Evolutionary conservation across 23 tunicate genomes (phyloP).

Genomic region (Trididemnum miniatum): DNA sequence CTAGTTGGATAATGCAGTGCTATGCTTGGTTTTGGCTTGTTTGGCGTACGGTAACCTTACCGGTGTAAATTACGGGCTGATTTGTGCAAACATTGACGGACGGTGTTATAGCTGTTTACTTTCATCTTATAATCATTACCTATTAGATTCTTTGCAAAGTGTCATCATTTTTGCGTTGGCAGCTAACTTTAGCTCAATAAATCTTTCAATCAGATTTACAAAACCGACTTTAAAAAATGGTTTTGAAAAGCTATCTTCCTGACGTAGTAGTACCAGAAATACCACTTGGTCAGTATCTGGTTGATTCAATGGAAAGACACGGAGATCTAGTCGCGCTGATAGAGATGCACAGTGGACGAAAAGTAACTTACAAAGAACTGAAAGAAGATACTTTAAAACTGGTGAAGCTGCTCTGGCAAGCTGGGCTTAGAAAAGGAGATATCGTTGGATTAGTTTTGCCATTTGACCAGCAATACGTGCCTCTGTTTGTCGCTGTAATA

Average conservation of each 20-base stretch:
- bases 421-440: constrained; percentile 14
- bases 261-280: constrained; percentile 45
- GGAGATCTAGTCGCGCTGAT: constrained; percentile 41
- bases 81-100: too few relatives aligned
- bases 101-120: too few relatives aligned
- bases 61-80: too few relatives aligned
- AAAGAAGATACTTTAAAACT: not conserved
- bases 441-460: constrained; percentile 4
- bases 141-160: too few relatives aligned
- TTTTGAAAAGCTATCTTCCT: constrained; percentile 39
- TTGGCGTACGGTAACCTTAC: too few relatives aligned
- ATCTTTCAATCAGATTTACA: too few relatives aligned
- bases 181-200: too few relatives aligned
- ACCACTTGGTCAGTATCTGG: constrained; percentile 23
- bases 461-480: constrained; percentile 10
- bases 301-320: constrained; percentile 19
- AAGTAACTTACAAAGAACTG: not conserved
- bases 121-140: too few relatives aligned
- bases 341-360: not conserved
- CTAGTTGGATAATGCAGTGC: too few relatives aligned
- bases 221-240: constrained; percentile 19
- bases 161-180: too few relatives aligned
- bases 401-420: not conserved
- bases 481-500: not conserved
- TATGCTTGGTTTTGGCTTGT: too few relatives aligned